Conservation (phyloP, 2,113 vertebrate genomes). For the Chaenocephalus aceratus region DNA sequence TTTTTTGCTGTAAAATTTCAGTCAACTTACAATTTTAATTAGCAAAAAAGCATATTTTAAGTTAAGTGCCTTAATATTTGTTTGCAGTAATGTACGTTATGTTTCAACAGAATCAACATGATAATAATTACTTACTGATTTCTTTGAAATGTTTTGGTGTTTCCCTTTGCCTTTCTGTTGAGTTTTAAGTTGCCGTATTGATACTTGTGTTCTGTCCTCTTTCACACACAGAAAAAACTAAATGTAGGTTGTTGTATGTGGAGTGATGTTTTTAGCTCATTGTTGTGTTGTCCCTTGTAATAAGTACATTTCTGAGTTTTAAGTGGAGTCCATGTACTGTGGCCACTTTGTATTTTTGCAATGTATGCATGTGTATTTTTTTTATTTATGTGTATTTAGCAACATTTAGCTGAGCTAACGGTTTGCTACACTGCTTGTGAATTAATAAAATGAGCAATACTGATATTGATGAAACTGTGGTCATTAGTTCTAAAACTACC, state of each 20-base stretch:
- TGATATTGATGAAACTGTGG: conserved; percentile 55
- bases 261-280: conserved; percentile 68
- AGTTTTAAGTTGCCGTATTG: conserved; percentile 47
- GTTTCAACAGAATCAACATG: conserved; percentile 61
- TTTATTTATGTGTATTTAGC: conserved; percentile 64
- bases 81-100: conserved; percentile 73
- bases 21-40: conserved; percentile 74
- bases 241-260: conserved; percentile 53
- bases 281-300: conserved; percentile 71
- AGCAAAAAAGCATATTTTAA: conserved; percentile 70
- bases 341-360: conserved; percentile 66
- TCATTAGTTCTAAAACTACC: conserved; percentile 7
- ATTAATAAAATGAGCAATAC: conserved; percentile 77
- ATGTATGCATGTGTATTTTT: conserved; percentile 67
- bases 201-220: conserved; percentile 61
- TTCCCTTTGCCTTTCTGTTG: conserved; percentile 63
- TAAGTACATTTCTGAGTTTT: conserved; percentile 59
- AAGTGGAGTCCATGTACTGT: conserved; percentile 60
- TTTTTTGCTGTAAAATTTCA: conserved; percentile 22
- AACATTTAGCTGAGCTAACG: conserved; percentile 76
- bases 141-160: conserved; percentile 61
- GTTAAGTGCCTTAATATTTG: conserved; percentile 83
- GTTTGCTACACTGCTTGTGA: conserved; percentile 71
- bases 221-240: conserved; percentile 47
- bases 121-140: conserved; percentile 54